phyloP scores from a whole-genome alignment of 2,888 invertebrate genomes.

The Galerucella calmariensis region DNA sequence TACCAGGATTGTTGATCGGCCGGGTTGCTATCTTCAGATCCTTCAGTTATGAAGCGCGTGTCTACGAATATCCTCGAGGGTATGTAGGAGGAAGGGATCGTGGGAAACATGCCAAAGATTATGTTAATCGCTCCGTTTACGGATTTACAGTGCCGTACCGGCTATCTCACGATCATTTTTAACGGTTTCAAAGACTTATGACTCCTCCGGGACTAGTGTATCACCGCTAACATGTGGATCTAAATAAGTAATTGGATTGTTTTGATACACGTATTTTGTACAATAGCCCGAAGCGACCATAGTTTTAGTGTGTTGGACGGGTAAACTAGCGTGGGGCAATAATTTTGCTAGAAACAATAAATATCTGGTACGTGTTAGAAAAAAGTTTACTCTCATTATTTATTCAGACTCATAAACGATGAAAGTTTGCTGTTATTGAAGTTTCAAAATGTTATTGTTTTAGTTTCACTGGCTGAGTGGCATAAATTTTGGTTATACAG shows the following conservation, averaged over 20 bases:
- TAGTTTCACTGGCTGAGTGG: no score
- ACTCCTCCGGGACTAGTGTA: slow-evolving; percentile 6
- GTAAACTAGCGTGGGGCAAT: background rate
- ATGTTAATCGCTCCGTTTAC: slow-evolving; percentile 51
- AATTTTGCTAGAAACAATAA: background rate
- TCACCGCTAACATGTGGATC: background rate
- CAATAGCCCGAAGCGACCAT: background rate
- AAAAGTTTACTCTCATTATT: background rate
- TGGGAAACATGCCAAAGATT: slow-evolving; percentile 56
- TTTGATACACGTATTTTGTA: background rate
- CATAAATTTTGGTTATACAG: no score
- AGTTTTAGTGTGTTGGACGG: background rate
- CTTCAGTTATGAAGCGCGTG: slow-evolving; percentile 57
- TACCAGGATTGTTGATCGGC: slow-evolving; percentile 26
- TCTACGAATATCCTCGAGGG: slow-evolving; percentile 62
- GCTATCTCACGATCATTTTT: slow-evolving; percentile 23
- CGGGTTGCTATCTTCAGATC: slow-evolving; percentile 36
- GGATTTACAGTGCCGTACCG: slow-evolving; percentile 48
- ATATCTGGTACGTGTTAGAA: background rate
- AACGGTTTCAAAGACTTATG: slow-evolving; percentile 25
- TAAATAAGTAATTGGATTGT: no score
- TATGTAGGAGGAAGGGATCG: slow-evolving; percentile 60
- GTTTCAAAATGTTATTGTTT: no score
- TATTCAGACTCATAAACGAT: no score
- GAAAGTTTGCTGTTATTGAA: no score